phyloP scores from a whole-genome alignment of 2,797 vertebrate species.

The Sternarchorhynchus goeldii region DNA sequence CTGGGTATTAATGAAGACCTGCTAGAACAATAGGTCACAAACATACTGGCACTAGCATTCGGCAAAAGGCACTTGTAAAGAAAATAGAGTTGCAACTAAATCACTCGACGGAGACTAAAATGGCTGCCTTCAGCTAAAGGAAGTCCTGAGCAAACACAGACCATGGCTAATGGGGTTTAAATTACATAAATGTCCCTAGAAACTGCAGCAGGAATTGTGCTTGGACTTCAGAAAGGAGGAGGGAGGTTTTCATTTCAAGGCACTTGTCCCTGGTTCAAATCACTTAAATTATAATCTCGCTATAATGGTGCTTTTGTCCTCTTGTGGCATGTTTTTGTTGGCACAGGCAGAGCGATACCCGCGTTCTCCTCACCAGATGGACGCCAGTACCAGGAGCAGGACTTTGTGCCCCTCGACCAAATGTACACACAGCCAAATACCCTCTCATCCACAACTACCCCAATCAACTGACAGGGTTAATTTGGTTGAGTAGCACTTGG shows the following conservation, averaged over 20 bases:
- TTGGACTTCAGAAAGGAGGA: not conserved
- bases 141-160: slow-evolving; percentile 1
- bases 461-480: too few relatives aligned
- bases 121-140: not conserved
- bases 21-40: not conserved
- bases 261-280: not conserved
- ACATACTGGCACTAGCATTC: too few relatives aligned
- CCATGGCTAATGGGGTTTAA: slow-evolving; percentile 20
- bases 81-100: not conserved
- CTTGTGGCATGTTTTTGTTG: not conserved
- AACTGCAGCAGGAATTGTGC: slow-evolving; percentile 10
- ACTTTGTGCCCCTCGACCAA: too few relatives aligned
- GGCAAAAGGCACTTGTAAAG: not conserved
- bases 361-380: too few relatives aligned
- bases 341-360: not conserved
- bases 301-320: not conserved
- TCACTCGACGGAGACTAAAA: not conserved
- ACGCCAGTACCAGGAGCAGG: too few relatives aligned
- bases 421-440: too few relatives aligned
- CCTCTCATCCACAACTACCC: too few relatives aligned
- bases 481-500: too few relatives aligned
- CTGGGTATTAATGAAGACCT: not conserved
- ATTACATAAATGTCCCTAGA: slow-evolving; percentile 7
- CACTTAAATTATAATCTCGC: slow-evolving; percentile 18
- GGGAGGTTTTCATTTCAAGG: slow-evolving; percentile 29